Percentiles rank a stretch among this genome's conserved stretches.
Evolutionary conservation across 2,797 vertebrate genomes (phyloP).

Genomic region (Chaetophractus vellerosus): DNA sequence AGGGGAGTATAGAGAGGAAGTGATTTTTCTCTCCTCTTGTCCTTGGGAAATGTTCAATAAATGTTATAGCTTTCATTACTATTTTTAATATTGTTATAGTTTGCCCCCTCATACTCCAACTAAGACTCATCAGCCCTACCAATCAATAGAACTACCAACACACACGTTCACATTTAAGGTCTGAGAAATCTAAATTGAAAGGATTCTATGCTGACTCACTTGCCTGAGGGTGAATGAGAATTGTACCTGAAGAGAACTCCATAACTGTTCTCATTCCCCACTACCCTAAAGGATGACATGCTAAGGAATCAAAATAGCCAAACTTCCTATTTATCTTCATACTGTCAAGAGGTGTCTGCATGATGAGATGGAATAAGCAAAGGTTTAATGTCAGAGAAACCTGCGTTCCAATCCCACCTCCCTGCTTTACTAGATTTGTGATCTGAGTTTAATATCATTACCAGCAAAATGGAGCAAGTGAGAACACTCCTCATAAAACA

Average conservation of each 20-base stretch:
- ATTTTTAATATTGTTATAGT: neutral
- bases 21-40: neutral
- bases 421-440: neutral
- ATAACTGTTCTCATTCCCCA: neutral
- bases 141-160: neutral
- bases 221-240: neutral
- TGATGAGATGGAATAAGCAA: neutral
- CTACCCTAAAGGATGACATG: neutral
- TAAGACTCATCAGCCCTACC: neutral
- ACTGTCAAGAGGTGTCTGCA: rapidly evolving
- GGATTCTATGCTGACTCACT: neutral
- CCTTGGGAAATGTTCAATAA: neutral
- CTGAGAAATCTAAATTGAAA: neutral
- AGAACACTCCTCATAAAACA: neutral
- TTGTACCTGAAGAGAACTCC: neutral
- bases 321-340: neutral
- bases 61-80: neutral
- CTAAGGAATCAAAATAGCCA: neutral
- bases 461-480: neutral
- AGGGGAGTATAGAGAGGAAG: neutral
- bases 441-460: neutral
- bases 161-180: neutral
- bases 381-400: neutral
- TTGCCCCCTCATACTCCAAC: neutral
- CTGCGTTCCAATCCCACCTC: neutral